A percentile compares a stretch with the other conserved stretches of the same genome.
Evolutionary conservation across 1,140 invertebrate genomes (phyloP).

Genomic region (Amphibalanus amphitrite): DNA sequence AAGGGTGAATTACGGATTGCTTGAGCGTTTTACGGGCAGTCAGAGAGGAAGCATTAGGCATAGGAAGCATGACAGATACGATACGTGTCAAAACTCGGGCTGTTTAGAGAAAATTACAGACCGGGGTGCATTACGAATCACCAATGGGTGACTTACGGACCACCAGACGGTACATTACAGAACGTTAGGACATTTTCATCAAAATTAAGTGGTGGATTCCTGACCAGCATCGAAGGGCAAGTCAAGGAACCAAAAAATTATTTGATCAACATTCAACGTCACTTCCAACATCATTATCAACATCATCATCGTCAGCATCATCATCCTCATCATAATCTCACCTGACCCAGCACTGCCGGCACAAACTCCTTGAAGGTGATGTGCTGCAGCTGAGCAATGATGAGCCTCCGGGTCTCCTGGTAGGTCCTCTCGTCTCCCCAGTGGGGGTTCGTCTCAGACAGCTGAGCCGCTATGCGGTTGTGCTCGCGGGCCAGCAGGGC

Average conservation of each 20-base stretch:
- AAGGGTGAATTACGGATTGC: not conserved
- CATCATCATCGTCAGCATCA: not conserved
- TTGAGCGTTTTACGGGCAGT: not conserved
- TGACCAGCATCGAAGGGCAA: too few species aligned
- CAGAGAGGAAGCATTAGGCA: not conserved
- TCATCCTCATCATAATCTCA: not conserved
- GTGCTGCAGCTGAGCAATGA: slow-evolving; percentile 37
- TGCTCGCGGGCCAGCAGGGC: slow-evolving; percentile 38
- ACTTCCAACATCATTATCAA: not conserved
- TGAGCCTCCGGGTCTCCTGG: slow-evolving; percentile 35
- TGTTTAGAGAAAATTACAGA: too few species aligned
- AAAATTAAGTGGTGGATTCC: too few species aligned
- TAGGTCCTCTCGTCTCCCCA: slow-evolving; percentile 55
- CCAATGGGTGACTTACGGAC: too few species aligned
- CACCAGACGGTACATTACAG: too few species aligned
- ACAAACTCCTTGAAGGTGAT: slow-evolving; percentile 40
- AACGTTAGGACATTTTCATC: too few species aligned
- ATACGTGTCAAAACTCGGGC: too few species aligned
- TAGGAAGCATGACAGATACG: not conserved
- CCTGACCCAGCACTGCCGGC: slow-evolving; percentile 27
- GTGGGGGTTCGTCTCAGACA: slow-evolving; percentile 35
- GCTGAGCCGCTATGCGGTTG: slow-evolving; percentile 31
- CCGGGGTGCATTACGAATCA: too few species aligned
- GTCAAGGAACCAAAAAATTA: too few species aligned
- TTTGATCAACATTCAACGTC: too few species aligned